phyloP scores from a whole-genome alignment of 2,113 vertebrate genomes.

The Puntigrus tetrazona region DNA sequence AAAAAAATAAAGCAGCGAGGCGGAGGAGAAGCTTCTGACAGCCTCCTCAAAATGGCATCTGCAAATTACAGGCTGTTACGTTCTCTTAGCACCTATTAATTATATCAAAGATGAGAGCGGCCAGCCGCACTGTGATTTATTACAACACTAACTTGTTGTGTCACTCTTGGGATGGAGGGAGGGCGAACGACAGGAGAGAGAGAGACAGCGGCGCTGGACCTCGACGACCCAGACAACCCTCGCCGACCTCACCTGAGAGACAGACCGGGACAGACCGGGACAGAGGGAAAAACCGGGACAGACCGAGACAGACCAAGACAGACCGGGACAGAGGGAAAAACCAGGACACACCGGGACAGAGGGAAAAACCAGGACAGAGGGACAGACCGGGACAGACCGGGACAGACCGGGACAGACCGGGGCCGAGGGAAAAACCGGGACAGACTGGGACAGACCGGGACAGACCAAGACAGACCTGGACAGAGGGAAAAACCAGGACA shows the following conservation, averaged over 20 bases:
- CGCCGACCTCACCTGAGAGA: neutral
- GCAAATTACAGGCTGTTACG: slow-evolving; percentile 34
- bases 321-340: too few species aligned
- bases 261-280: too few species aligned
- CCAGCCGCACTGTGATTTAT: slow-evolving; percentile 38
- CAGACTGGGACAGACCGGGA: too few species aligned
- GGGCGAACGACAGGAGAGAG: neutral
- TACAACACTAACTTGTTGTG: slow-evolving; percentile 33
- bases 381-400: too few species aligned
- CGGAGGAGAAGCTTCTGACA: slow-evolving; percentile 24
- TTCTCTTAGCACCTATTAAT: slow-evolving; percentile 39
- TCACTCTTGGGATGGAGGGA: slow-evolving; percentile 22
- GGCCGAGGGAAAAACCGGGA: too few species aligned
- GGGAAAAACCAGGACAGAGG: too few species aligned
- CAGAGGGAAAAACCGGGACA: neutral
- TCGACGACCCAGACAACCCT: slow-evolving; percentile 9
- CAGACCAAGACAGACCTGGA: too few species aligned
- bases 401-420: too few species aligned
- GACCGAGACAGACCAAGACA: neutral
- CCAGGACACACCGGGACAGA: too few species aligned
- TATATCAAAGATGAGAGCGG: slow-evolving; percentile 40
- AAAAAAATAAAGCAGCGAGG: neutral
- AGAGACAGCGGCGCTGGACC: neutral
- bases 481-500: too few species aligned
- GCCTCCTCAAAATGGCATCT: slow-evolving; percentile 34